Evolutionary conservation across 2,888 invertebrate species (phyloP).

Genomic region (Amphipyra berbera): DNA sequence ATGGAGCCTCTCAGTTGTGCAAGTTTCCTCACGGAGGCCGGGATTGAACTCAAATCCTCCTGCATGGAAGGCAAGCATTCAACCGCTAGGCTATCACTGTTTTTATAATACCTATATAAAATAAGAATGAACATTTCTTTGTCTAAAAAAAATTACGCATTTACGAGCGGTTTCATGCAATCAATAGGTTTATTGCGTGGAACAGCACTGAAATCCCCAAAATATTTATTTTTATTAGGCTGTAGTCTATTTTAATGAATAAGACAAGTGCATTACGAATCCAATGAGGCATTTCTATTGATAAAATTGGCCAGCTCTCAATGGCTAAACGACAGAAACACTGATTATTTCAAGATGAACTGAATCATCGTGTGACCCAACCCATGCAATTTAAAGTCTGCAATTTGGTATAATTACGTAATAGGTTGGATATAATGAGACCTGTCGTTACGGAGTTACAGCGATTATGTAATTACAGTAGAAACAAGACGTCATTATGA

Average conservation of each 20-base stretch:
- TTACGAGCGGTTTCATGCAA: slow-evolving; percentile 19
- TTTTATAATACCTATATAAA: too few species aligned
- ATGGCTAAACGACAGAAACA: slow-evolving; percentile 15
- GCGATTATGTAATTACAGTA: slow-evolving; percentile 44
- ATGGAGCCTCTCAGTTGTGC: too few species aligned
- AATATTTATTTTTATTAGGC: slow-evolving; percentile 5
- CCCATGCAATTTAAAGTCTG: slow-evolving; percentile 36
- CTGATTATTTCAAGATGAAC: slow-evolving; percentile 42
- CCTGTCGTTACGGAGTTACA: slow-evolving; percentile 35
- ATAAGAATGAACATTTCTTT: too few species aligned
- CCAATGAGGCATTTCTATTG: slow-evolving; percentile 60
- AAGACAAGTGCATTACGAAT: slow-evolving; percentile 42
- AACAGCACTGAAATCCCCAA: too few species aligned
- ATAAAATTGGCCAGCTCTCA: slow-evolving; percentile 45
- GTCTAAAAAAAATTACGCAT: slow-evolving; percentile 26
- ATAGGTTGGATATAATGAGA: slow-evolving; percentile 47
- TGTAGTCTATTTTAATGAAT: slow-evolving; percentile 31
- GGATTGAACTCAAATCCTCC: too few species aligned
- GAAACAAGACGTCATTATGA: slow-evolving; percentile 49
- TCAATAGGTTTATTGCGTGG: too few species aligned
- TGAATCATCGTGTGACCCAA: slow-evolving; percentile 42
- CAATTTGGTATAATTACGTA: slow-evolving; percentile 47
- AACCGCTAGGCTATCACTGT: too few species aligned
- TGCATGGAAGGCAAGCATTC: too few species aligned
- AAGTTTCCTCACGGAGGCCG: too few species aligned